phyloP scores from a whole-genome alignment of 1,140 invertebrate species.

The Medauroidea extradentata region DNA sequence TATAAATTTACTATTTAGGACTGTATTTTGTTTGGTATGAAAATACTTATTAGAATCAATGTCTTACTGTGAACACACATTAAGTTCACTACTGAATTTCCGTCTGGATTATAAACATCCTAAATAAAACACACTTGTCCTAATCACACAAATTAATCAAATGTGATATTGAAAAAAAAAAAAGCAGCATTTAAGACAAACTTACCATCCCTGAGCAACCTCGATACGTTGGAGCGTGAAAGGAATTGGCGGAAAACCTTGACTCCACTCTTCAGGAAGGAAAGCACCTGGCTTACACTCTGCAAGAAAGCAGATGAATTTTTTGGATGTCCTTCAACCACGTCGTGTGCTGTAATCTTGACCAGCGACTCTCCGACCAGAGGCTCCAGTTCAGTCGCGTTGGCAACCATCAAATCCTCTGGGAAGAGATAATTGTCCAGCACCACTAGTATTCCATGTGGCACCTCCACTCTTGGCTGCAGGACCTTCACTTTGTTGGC shows the following conservation, averaged over 20 bases:
- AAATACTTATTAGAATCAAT: too few species aligned
- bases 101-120: too few species aligned
- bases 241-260: slow-evolving; percentile 61
- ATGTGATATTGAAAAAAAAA: too few species aligned
- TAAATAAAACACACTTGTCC: too few species aligned
- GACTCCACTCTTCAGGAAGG: slow-evolving; percentile 55
- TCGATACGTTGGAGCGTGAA: slow-evolving; percentile 53
- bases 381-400: background rate
- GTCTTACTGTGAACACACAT: too few species aligned
- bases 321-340: background rate
- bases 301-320: slow-evolving; percentile 43
- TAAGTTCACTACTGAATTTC: too few species aligned
- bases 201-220: slow-evolving; percentile 51
- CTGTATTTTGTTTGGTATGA: too few species aligned
- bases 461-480: slow-evolving; percentile 38
- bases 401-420: slow-evolving; percentile 29
- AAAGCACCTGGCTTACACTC: slow-evolving; percentile 53
- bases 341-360: background rate
- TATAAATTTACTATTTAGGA: too few species aligned
- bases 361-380: slow-evolving; percentile 37
- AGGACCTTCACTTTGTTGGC: slow-evolving; percentile 49
- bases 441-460: slow-evolving; percentile 45
- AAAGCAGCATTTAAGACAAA: too few species aligned
- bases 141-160: too few species aligned
- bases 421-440: slow-evolving; percentile 47